Conservation (phyloP, 2,888 invertebrate genomes). For the Lycocerus yunnanus region DNA sequence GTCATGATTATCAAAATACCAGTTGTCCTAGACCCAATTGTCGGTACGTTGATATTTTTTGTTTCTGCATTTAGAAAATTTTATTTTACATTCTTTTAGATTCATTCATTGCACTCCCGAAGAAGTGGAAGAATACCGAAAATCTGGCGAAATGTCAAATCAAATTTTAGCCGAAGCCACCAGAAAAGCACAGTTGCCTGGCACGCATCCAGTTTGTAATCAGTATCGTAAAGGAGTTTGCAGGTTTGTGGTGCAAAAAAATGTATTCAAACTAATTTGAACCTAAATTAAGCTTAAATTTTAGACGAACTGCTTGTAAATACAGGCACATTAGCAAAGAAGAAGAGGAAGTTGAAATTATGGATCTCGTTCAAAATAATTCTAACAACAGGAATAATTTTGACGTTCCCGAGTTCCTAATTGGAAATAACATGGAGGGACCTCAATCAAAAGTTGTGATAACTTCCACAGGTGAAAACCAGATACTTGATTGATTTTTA, state of each 20-base stretch:
- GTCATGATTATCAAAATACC: conserved; percentile 74
- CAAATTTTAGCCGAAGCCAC: conserved; percentile 57
- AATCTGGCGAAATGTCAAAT: conserved; percentile 72
- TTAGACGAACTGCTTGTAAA: conserved; percentile 49
- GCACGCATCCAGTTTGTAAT: conserved; percentile 57
- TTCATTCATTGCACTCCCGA: conserved; percentile 79
- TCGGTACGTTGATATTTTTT: conserved; percentile 50
- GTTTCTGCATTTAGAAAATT: neutral
- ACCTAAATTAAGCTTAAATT: neutral
- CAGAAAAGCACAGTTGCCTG: conserved; percentile 54
- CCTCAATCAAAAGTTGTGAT: conserved; percentile 19
- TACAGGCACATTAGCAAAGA: conserved; percentile 53
- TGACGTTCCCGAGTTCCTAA: conserved; percentile 18
- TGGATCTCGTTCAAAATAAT: conserved; percentile 49
- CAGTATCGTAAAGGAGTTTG: conserved; percentile 59
- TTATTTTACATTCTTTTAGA: conserved; percentile 48
- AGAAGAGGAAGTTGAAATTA: conserved; percentile 53
- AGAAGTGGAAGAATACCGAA: conserved; percentile 75
- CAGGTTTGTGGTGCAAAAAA: conserved; percentile 40
- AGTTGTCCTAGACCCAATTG: conserved; percentile 75
- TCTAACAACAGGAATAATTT: conserved; percentile 27
- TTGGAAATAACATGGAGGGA: conserved; percentile 19
- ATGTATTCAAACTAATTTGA: neutral
- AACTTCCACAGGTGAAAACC: too few species aligned
- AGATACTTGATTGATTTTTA: too few species aligned